These are phyloP conservation scores for Corythornis vintsioides DNA, from an alignment of 2,113 vertebrate species.

Conservation along the genomic window DNA sequence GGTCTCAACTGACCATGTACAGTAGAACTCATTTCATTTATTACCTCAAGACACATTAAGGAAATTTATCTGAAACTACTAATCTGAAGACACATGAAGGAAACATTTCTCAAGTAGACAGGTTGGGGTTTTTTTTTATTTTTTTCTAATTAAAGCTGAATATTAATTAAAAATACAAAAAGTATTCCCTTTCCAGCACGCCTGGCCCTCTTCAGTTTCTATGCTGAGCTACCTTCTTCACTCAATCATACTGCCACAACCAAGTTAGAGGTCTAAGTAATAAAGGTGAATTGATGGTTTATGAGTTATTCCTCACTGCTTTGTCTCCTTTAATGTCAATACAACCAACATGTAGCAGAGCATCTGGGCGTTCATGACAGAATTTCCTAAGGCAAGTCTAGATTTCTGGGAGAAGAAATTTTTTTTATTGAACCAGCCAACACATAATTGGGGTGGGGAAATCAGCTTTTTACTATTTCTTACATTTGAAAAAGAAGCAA, in stretches of 20 bases:
- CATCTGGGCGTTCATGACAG: neutral
- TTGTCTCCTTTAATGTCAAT: constrained; percentile 44
- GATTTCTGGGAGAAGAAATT: neutral
- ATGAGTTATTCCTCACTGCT: constrained; percentile 36
- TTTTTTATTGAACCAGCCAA: neutral
- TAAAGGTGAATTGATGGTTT: constrained; percentile 29
- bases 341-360: neutral
- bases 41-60: neutral
- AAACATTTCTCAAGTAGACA: neutral
- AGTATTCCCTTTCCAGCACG: neutral
- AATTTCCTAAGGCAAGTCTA: neutral
- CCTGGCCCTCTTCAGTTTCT: neutral
- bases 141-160: neutral
- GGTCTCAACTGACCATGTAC: neutral
- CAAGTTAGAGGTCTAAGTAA: neutral
- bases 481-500: neutral
- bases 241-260: neutral
- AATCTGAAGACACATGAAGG: neutral
- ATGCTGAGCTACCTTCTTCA: neutral
- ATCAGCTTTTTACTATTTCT: neutral
- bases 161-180: neutral
- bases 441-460: neutral
- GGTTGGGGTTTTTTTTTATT: neutral
- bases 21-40: neutral
- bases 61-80: too few species aligned